Evolutionary conservation across 35 echinoderm and acorn worm genomes (phyloP).

Genomic region (Ophioderma brevispina): DNA sequence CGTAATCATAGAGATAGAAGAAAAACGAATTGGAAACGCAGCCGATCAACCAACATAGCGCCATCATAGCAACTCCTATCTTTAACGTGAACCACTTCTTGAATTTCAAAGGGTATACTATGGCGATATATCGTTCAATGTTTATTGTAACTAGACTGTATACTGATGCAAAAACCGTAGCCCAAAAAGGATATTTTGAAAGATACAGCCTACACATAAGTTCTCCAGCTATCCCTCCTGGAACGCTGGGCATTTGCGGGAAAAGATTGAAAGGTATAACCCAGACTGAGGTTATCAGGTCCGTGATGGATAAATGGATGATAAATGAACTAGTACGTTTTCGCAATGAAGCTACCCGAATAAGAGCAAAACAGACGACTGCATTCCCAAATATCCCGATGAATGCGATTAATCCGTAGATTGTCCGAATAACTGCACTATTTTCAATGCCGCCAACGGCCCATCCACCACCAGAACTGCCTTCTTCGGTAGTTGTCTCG

Average conservation of each 20-base stretch:
- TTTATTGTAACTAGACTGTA: slow-evolving; percentile 74
- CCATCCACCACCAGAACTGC: slow-evolving; percentile 35
- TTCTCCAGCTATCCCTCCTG: slow-evolving; percentile 46
- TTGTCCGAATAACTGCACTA: slow-evolving; percentile 42
- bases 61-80: slow-evolving; percentile 50
- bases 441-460: slow-evolving; percentile 69
- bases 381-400: slow-evolving; percentile 69
- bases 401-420: slow-evolving; percentile 73
- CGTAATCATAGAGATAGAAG: slow-evolving; percentile 57
- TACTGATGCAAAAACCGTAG: slow-evolving; percentile 65
- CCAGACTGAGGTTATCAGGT: slow-evolving; percentile 68
- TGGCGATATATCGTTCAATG: slow-evolving; percentile 80
- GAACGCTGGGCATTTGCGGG: slow-evolving; percentile 38
- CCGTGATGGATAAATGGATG: slow-evolving; percentile 66
- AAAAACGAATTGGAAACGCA: slow-evolving; percentile 72
- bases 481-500: too few relatives aligned
- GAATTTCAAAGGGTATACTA: slow-evolving; percentile 78
- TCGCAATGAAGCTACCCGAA: slow-evolving; percentile 60
- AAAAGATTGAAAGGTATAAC: slow-evolving; percentile 78
- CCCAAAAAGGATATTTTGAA: slow-evolving; percentile 80
- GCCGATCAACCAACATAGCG: slow-evolving; percentile 70
- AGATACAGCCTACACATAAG: slow-evolving; percentile 71
- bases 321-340: slow-evolving; percentile 81
- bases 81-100: slow-evolving; percentile 39
- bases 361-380: slow-evolving; percentile 67